Evolutionary conservation across 2,113 vertebrate species (phyloP).

Genomic region (Gobius niger): DNA sequence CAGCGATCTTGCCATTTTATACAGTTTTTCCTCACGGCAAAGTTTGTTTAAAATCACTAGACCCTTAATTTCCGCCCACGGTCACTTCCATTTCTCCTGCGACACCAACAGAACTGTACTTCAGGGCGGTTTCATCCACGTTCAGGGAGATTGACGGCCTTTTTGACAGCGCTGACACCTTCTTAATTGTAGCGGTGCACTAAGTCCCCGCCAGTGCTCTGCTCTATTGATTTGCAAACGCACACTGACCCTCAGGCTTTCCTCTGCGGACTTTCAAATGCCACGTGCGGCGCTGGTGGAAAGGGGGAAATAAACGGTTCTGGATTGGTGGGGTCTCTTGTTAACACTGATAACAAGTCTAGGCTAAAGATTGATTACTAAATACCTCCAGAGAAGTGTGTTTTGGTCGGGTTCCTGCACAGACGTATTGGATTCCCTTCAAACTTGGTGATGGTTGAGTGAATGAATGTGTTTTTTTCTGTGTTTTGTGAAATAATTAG

Average conservation of each 20-base stretch:
- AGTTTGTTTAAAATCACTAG: conserved; percentile 6
- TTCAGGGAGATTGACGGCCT: conserved; percentile 40
- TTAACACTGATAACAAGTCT: conserved; percentile 49
- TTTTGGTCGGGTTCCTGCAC: neutral
- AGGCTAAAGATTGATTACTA: conserved; percentile 47
- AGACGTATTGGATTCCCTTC: too few relatives aligned
- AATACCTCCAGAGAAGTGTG: conserved; percentile 25
- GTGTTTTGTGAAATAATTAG: too few relatives aligned
- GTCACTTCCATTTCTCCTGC: conserved; percentile 29
- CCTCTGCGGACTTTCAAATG: conserved; percentile 15
- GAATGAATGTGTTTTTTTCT: too few relatives aligned
- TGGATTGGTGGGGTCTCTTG: conserved; percentile 12
- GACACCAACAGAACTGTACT: conserved; percentile 34
- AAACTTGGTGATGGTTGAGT: too few relatives aligned
- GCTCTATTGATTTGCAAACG: conserved; percentile 50
- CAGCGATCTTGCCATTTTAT: neutral
- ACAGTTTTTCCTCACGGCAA: neutral
- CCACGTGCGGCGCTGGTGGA: neutral
- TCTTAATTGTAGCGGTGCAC: conserved; percentile 45
- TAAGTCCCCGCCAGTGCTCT: conserved; percentile 41
- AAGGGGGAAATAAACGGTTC: conserved; percentile 8
- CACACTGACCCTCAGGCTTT: conserved; percentile 38
- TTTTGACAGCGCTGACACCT: conserved; percentile 5
- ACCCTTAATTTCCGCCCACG: neutral
- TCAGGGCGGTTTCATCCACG: conserved; percentile 32